Percentiles rank a stretch among this genome's conserved stretches.
Conservation (phyloP, 2,888 invertebrate genomes). For the Cremastobaeus sp. region DNA sequence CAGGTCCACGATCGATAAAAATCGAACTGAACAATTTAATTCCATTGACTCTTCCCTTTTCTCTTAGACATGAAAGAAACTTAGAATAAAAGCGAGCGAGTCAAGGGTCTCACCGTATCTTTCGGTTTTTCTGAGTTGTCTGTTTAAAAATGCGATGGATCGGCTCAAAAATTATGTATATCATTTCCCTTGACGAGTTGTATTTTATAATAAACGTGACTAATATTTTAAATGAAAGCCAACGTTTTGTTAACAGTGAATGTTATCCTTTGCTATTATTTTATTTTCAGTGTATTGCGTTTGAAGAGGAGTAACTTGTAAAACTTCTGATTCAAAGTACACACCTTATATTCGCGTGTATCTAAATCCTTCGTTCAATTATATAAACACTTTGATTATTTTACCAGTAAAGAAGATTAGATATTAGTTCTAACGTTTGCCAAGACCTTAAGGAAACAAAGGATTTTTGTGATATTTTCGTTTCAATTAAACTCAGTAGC, state of each 20-base stretch:
- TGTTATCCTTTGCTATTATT: not conserved
- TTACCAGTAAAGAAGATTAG: slow-evolving; percentile 11
- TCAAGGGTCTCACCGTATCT: slow-evolving; percentile 18
- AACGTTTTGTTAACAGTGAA: too few species aligned
- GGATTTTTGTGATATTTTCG: slow-evolving; percentile 34
- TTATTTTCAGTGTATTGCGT: not conserved
- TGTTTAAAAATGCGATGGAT: slow-evolving; percentile 15
- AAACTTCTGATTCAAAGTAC: too few species aligned
- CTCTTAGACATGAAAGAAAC: slow-evolving; percentile 29
- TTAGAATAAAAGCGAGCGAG: slow-evolving; percentile 1
- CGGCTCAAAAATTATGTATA: slow-evolving; percentile 2
- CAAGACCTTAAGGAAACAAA: slow-evolving; percentile 6
- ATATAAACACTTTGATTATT: slow-evolving; percentile 35
- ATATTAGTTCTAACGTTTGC: not conserved
- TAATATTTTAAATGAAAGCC: not conserved
- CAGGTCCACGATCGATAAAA: too few species aligned
- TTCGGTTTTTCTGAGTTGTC: slow-evolving; percentile 12
- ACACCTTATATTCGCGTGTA: too few species aligned
- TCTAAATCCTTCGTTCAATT: too few species aligned
- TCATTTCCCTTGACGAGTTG: too few species aligned
- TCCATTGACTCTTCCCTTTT: too few species aligned
- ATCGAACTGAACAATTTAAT: too few species aligned
- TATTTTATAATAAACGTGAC: too few species aligned
- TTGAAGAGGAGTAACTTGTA: too few species aligned
- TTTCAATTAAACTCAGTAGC: slow-evolving; percentile 23